phyloP scores from a whole-genome alignment of 2,888 invertebrate species.

The Agonopterix alstromeriana region DNA sequence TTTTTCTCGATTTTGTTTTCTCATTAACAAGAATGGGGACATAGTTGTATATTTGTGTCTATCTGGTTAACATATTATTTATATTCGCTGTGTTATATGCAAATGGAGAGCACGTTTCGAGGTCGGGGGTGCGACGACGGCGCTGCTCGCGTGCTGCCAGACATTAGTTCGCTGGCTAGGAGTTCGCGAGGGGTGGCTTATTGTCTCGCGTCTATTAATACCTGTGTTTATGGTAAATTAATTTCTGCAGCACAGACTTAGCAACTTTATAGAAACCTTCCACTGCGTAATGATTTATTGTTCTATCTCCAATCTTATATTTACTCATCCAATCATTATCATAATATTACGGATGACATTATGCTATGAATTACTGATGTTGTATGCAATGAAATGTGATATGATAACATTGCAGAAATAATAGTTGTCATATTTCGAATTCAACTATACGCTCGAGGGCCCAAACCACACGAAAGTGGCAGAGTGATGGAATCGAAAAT shows the following conservation, averaged over 20 bases:
- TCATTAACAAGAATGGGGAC: background rate
- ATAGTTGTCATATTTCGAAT: conserved; percentile 1
- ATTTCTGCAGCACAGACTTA: conserved; percentile 43
- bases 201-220: conserved; percentile 72
- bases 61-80: conserved; percentile 8
- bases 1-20: background rate
- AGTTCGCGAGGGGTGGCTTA: conserved; percentile 61
- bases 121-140: conserved; percentile 43
- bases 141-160: conserved; percentile 51
- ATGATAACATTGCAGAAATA: background rate
- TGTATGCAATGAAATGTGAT: background rate
- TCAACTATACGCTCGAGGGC: background rate
- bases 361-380: background rate
- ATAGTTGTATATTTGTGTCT: background rate
- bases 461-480: conserved; percentile 9
- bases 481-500: conserved; percentile 40
- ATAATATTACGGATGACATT: background rate
- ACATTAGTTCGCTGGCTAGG: conserved; percentile 57
- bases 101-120: conserved; percentile 44
- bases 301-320: too few relatives aligned
- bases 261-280: conserved; percentile 1
- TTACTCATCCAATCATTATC: too few relatives aligned
- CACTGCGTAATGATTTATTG: too few relatives aligned
- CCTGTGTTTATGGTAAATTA: conserved; percentile 61
- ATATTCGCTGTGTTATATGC: conserved; percentile 36